phyloP scores from a whole-genome alignment of 1,140 invertebrate species.

The Drosophila ficusphila region DNA sequence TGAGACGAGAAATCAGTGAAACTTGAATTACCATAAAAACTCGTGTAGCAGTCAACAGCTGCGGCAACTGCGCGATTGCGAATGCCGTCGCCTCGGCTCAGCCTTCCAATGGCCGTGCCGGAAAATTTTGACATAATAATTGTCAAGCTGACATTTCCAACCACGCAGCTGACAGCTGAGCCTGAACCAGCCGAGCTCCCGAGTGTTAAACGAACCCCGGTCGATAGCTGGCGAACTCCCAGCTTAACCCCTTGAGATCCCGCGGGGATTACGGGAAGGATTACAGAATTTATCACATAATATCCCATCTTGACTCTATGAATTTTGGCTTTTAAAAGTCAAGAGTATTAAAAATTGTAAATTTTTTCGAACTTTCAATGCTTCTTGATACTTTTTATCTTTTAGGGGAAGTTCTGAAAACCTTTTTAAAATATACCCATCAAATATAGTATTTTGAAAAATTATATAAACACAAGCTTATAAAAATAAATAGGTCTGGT shows the following conservation, averaged over 20 bases:
- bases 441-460: no score
- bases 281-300: not conserved
- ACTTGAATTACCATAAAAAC: slow-evolving; percentile 83
- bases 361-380: no score
- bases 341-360: no score
- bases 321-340: not conserved
- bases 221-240: slow-evolving; percentile 1
- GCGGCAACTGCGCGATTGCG: slow-evolving; percentile 45
- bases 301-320: not conserved
- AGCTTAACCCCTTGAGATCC: slow-evolving; percentile 16
- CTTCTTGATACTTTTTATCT: no score
- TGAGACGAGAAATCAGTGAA: slow-evolving; percentile 77
- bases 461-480: no score
- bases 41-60: slow-evolving; percentile 81
- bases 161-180: slow-evolving; percentile 78
- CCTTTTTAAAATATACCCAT: no score
- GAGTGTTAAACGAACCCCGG: slow-evolving; percentile 20
- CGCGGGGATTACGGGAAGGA: slow-evolving; percentile 7
- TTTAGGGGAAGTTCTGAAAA: no score
- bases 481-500: no score
- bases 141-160: slow-evolving; percentile 84
- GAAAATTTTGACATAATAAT: slow-evolving; percentile 84
- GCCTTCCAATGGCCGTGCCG: slow-evolving; percentile 62
- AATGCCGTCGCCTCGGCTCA: slow-evolving; percentile 36
- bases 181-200: slow-evolving; percentile 33